Conservation (phyloP, 1,140 invertebrate genomes). For the Drosophila suzukii region DNA sequence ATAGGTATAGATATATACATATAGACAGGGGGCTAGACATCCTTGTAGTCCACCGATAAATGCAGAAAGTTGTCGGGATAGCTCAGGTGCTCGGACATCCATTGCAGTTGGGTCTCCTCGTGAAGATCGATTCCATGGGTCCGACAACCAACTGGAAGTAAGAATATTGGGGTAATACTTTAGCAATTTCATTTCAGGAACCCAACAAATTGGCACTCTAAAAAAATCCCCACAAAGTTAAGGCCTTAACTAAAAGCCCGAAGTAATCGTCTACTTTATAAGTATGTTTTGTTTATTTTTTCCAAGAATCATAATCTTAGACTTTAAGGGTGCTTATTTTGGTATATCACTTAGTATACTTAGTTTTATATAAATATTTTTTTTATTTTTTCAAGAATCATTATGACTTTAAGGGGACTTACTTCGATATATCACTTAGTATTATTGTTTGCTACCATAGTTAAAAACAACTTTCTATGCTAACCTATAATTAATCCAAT, state of each 20-base stretch:
- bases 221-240: background rate
- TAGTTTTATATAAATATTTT: background rate
- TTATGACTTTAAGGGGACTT: background rate
- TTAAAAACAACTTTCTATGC: background rate
- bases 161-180: background rate
- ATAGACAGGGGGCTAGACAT: slow-evolving; percentile 25
- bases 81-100: slow-evolving; percentile 98
- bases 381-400: background rate
- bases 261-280: background rate
- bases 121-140: slow-evolving; percentile 96
- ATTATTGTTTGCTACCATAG: background rate
- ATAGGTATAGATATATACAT: slow-evolving; percentile 4
- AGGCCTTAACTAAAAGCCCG: background rate
- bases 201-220: background rate
- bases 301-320: background rate
- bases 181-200: background rate
- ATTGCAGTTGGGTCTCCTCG: slow-evolving; percentile 96
- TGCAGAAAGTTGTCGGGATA: slow-evolving; percentile 99
- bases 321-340: background rate
- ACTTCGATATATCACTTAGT: background rate
- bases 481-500: slow-evolving; percentile 2
- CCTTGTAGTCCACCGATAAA: slow-evolving; percentile 86
- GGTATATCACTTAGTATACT: too few species aligned
- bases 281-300: background rate
- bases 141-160: slow-evolving; percentile 89